Conservation (phyloP, 2,888 invertebrate genomes). For the Diogma glabrata region DNA sequence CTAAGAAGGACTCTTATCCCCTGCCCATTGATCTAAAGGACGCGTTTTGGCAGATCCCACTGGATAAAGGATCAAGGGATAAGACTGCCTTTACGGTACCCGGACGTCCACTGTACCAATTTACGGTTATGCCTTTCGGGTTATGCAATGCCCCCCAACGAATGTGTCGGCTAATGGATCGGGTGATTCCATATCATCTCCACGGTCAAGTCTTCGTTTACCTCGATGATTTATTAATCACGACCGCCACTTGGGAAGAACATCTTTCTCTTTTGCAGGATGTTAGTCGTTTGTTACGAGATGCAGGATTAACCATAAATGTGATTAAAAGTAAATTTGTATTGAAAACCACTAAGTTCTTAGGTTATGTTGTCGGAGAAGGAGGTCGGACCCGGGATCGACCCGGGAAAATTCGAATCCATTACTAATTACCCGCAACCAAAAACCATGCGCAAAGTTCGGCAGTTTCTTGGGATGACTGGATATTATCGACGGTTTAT, state of each 20-base stretch:
- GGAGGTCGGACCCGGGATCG: too few relatives aligned
- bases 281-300: background rate
- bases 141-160: background rate
- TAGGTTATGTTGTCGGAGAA: background rate
- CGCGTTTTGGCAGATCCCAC: slow-evolving; percentile 16
- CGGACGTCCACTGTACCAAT: background rate
- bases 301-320: background rate
- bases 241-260: background rate
- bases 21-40: slow-evolving; percentile 19
- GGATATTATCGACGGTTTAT: too few relatives aligned
- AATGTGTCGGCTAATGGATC: slow-evolving; percentile 1
- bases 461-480: too few relatives aligned
- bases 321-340: background rate
- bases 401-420: too few relatives aligned
- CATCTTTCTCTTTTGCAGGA: background rate
- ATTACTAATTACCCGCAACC: too few relatives aligned
- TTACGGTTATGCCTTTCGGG: slow-evolving; percentile 1
- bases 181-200: background rate
- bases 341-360: background rate
- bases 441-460: too few relatives aligned
- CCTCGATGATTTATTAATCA: slow-evolving; percentile 1
- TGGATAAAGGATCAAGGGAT: slow-evolving; percentile 17
- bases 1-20: slow-evolving; percentile 16
- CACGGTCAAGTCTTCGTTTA: slow-evolving; percentile 1
- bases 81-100: slow-evolving; percentile 21